Conservation (phyloP, 1,140 invertebrate genomes). For the Drosophila santomea region DNA sequence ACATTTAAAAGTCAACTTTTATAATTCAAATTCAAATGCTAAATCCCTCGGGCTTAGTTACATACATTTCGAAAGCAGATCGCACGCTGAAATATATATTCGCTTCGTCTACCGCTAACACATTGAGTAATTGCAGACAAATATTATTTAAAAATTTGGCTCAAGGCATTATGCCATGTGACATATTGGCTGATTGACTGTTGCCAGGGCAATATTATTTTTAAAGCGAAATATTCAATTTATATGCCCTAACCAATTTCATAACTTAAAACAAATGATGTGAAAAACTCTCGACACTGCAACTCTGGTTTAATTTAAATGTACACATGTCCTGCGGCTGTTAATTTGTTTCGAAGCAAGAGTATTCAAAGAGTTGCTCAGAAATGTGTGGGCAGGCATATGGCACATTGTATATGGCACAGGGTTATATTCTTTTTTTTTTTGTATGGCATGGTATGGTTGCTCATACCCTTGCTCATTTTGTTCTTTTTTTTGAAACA, state of each 20-base stretch:
- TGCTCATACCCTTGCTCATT: slow-evolving; percentile 11
- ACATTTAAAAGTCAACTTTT: neutral
- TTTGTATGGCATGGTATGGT: too few relatives aligned
- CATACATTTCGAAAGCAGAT: neutral
- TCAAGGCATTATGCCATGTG: neutral
- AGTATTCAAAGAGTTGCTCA: slow-evolving; percentile 25
- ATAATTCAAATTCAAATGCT: neutral
- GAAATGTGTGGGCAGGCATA: neutral
- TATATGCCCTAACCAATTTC: too few relatives aligned
- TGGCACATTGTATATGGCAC: slow-evolving; percentile 13
- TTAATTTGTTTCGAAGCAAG: slow-evolving; percentile 25
- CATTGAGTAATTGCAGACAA: slow-evolving; percentile 5
- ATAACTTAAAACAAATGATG: slow-evolving; percentile 20
- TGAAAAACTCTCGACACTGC: slow-evolving; percentile 26
- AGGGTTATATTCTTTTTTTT: slow-evolving; percentile 8
- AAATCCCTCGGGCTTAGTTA: too few relatives aligned
- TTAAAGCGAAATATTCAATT: slow-evolving; percentile 2
- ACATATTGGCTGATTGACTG: slow-evolving; percentile 23
- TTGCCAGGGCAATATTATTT: slow-evolving; percentile 18
- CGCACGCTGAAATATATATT: neutral
- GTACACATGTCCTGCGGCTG: slow-evolving; percentile 35
- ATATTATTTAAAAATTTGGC: slow-evolving; percentile 9
- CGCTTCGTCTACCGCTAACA: neutral
- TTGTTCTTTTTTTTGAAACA: slow-evolving; percentile 26
- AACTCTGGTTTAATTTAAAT: slow-evolving; percentile 31